phyloP scores from a whole-genome alignment of 2,888 invertebrate genomes.

The Tetragnatha montana region DNA sequence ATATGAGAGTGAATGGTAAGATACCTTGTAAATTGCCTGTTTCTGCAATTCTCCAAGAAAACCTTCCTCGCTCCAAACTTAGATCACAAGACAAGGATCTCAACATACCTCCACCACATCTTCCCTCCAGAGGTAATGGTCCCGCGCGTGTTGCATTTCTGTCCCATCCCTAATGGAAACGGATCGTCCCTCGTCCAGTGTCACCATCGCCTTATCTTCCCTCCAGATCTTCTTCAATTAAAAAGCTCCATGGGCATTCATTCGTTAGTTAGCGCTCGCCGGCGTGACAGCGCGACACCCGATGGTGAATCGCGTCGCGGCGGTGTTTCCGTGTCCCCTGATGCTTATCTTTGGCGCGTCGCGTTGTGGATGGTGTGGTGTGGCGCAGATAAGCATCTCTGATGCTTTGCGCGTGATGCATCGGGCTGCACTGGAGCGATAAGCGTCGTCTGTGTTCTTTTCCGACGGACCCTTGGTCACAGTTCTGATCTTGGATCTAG shows the following conservation, averaged over 20 bases:
- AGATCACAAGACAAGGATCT: too few relatives aligned
- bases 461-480: neutral
- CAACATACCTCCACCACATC: too few relatives aligned
- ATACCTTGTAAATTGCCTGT: too few relatives aligned
- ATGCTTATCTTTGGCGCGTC: conserved; percentile 68
- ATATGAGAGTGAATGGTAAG: too few relatives aligned
- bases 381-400: conserved; percentile 43
- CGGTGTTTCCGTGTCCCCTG: conserved; percentile 48
- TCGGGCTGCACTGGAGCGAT: conserved; percentile 46
- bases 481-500: too few relatives aligned
- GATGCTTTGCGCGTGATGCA: conserved; percentile 58
- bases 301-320: conserved; percentile 45
- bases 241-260: too few relatives aligned
- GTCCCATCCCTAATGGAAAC: neutral
- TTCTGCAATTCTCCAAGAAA: too few relatives aligned
- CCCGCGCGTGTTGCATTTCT: neutral
- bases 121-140: neutral
- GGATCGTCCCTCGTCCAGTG: conserved; percentile 13
- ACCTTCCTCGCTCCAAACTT: too few relatives aligned
- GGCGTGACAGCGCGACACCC: conserved; percentile 40
- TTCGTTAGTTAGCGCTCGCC: conserved; percentile 22
- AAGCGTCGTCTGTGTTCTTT: conserved; percentile 24
- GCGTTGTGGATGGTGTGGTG: conserved; percentile 54
- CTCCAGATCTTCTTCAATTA: too few relatives aligned
- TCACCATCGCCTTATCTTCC: neutral